Evolutionary conservation across 1,140 invertebrate genomes (phyloP).

Genomic region (Cotesia chilonis): DNA sequence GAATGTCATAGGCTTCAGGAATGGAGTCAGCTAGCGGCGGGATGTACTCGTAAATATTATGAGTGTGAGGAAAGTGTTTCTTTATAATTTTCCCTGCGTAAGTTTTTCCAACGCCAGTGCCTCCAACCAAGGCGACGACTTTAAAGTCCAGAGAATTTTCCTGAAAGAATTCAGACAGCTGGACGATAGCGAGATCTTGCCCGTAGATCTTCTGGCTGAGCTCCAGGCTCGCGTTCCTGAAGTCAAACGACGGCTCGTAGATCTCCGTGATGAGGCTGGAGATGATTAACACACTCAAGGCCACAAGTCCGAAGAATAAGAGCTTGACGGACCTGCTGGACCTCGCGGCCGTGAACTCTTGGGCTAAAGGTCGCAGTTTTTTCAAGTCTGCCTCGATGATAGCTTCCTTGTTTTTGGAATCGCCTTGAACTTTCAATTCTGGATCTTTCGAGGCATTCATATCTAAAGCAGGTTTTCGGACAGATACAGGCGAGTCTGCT

Average conservation of each 20-base stretch:
- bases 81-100: slow-evolving; percentile 56
- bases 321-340: not conserved
- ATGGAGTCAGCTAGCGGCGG: slow-evolving; percentile 35
- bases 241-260: slow-evolving; percentile 37
- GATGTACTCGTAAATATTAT: slow-evolving; percentile 46
- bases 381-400: too few species aligned
- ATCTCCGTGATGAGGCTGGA: slow-evolving; percentile 17
- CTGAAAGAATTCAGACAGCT: slow-evolving; percentile 40
- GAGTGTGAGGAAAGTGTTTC: slow-evolving; percentile 42
- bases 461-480: too few species aligned
- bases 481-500: too few species aligned
- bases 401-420: too few species aligned
- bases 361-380: not conserved
- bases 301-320: slow-evolving; percentile 9
- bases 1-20: slow-evolving; percentile 34
- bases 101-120: slow-evolving; percentile 61
- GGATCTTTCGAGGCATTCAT: too few species aligned
- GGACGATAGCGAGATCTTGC: slow-evolving; percentile 46
- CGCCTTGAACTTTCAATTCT: too few species aligned
- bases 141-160: slow-evolving; percentile 40
- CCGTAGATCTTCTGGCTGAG: slow-evolving; percentile 49
- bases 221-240: slow-evolving; percentile 44
- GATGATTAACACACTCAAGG: not conserved
- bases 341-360: not conserved
- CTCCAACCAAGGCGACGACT: slow-evolving; percentile 52